Evolutionary conservation across 2,797 vertebrate species (phyloP), one percentile per base, ranked within the genome.

Genomic region (Gallinago solitaria): DNA sequence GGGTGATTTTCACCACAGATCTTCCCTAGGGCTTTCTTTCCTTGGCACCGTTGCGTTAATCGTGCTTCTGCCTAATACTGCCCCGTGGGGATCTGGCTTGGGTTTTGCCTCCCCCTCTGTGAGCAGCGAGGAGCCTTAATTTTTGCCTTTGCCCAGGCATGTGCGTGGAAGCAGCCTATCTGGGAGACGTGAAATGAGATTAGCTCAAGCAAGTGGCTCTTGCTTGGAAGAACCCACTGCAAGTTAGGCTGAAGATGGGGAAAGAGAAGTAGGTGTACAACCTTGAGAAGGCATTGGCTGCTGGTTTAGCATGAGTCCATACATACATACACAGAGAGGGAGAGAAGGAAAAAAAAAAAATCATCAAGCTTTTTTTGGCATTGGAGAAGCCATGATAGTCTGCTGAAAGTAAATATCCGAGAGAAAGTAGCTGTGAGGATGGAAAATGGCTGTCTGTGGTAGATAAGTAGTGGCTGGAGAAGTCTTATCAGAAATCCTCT

Each of bases 381-480:
- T 30, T 75, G 50, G 23, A 37, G 73, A 47, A 92, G 17, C 74
- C 48, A 11, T 69, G 54, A 28, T 24, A 64, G 57, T 69, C 69
- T 80, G 48, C 61, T 86, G 74, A 59, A 95, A 83, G 75, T 83
- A 73, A 78, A 83, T 59, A 67, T 10, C 60, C 6, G 15, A 50
- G 48, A 60, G 80, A n/a, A 87, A 84, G 90, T 86, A 80, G 70
- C 87, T 90, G 65, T 57, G 93, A 89, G 87, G 56, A 67, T 75
- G 56, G 61, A 68, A 91, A 69, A 92, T 90, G 94, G 83, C 95
- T 97, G 96, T 19, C 74, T 97, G 88, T 28, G 83, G 82, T 48
- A 96, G 96, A 97, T 97, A 97, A 97, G 85, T 95, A 85, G 83
- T 61, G 78, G 75, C 81, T 96, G 68, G 86, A 92, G 95, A 96